Base-by-base conservation (phyloP, 2,888 invertebrate genomes). In the Clitarchus hookeri region DNA sequence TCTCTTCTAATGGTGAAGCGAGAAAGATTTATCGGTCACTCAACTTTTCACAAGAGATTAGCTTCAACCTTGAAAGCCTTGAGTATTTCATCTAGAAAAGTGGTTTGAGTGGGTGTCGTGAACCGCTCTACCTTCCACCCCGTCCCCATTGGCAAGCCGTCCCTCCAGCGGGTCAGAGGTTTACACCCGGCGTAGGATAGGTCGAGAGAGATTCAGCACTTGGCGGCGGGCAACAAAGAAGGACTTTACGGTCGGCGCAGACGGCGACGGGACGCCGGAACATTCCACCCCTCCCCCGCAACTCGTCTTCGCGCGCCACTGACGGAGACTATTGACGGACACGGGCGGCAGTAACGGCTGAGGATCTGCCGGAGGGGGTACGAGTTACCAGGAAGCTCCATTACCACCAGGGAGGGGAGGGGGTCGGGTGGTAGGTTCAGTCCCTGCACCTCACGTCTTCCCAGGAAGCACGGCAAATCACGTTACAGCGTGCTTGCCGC, bases 321-420 rank as follows among this genome's bases (percentile, higher is more conserved):
- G 65, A 65, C 65, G 19, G 65, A 16, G 65, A 65, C 65, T 65
- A 65, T 65, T 65, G 65, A 65, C 65, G 65, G 65, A 65, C 65
- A 6, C 1, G n/a, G 65, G 65, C 65, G 65, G 65, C 11, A 23
- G 65, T 65, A 65, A 65, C 65, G 65, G 65, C 65, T 23, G 65
- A 65, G 65, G 65, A 65, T 65, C 65, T 2, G 19, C 8, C 11
- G 65, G 65, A n/a, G 65, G 16, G 8, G 65, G 65, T 8, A 23
- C 8, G 8, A 65, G 13, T 3, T 65, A 65, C 65, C n/a, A 23
- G 65, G 65, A 65, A 65, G 65, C 65, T 65, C 65, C 65, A 65
- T 65, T 65, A 65, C 65, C 65, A 11, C 65, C 65, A n/a, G 65
- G 6, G 2, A 0, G n/a, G 23, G 8, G 65, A 12, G 0, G 8